Conservation (phyloP, 2,113 vertebrate species). For the Pionites leucogaster region DNA sequence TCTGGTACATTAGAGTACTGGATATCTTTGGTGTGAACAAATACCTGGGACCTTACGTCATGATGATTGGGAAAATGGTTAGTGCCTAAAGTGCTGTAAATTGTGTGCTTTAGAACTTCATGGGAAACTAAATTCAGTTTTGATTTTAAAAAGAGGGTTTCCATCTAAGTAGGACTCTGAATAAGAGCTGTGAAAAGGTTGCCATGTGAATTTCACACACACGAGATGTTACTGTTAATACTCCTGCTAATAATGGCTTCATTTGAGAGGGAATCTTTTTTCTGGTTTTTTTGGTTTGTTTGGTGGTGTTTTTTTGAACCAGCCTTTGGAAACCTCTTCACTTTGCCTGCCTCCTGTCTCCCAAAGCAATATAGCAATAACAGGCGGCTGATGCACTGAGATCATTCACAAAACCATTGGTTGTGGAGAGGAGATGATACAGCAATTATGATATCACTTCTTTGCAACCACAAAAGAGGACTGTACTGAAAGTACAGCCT, state of each 20-base stretch:
- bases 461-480: background rate
- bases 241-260: background rate
- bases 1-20: constrained; percentile 98
- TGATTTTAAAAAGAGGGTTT: background rate
- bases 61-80: constrained; percentile 99
- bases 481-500: background rate
- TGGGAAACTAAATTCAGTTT: background rate
- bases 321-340: background rate
- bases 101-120: background rate
- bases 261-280: background rate
- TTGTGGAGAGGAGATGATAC: background rate
- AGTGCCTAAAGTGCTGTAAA: constrained; percentile 23
- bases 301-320: background rate
- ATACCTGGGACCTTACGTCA: constrained; percentile 97
- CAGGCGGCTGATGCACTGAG: background rate
- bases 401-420: background rate
- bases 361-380: background rate
- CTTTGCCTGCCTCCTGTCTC: background rate
- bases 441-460: background rate
- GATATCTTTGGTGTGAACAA: constrained; percentile 99
- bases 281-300: background rate
- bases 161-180: background rate
- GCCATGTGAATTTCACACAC: background rate
- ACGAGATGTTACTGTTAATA: background rate
- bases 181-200: background rate